Evolutionary conservation across 2,797 vertebrate genomes (phyloP), one percentile per base, ranked within the genome.

Genomic region (Coracias cyanogaster): DNA sequence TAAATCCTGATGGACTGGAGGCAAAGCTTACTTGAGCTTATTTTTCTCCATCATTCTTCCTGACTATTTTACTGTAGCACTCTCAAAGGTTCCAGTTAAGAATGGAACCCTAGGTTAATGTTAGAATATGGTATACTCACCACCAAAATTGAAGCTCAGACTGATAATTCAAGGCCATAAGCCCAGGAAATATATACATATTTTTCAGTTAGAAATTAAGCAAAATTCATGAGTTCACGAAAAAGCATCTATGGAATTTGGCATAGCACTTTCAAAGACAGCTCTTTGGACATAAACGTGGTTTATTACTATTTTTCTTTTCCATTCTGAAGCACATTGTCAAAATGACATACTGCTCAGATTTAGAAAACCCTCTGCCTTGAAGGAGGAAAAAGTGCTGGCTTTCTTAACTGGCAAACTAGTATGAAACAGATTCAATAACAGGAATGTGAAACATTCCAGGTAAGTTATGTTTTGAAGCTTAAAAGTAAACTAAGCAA

Each of bases 261-360:
- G 4, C 13, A 67, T 2, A 60, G 28, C 54, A 80, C 4, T 61
- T 91, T 55, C 48, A 80, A 96, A 80, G 31, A 2, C 37, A 81
- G 12, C 41, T 87, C 39, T 89, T 57, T 60, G 67, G 35, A 64
- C 12, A 52, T 15, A 43, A 90, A 41, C 22, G 33, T 12, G 26
- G 3, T 84, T 72, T 65, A 69, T 76, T 51, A 43, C 7, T 76
- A 51, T 79, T 93, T 86, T 90, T 82, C 49, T 90, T 74, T 77
- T 90, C 71, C 39, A 1, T 48, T 74, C 64, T 80, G 61, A 87
- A 62, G 33, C 54, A 78, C 29, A 28, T 26, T 82, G 41, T 91
- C 84, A 93, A 89, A 93, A 93, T 87, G 76, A 86, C 46, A 81
- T 67, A 83, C 10, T 82, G 22, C 21, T 85, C 80, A 85, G 46